Evolutionary conservation across 2,113 vertebrate species (phyloP), one percentile per base, ranked within the genome.

Genomic region (Lathamus discolor): DNA sequence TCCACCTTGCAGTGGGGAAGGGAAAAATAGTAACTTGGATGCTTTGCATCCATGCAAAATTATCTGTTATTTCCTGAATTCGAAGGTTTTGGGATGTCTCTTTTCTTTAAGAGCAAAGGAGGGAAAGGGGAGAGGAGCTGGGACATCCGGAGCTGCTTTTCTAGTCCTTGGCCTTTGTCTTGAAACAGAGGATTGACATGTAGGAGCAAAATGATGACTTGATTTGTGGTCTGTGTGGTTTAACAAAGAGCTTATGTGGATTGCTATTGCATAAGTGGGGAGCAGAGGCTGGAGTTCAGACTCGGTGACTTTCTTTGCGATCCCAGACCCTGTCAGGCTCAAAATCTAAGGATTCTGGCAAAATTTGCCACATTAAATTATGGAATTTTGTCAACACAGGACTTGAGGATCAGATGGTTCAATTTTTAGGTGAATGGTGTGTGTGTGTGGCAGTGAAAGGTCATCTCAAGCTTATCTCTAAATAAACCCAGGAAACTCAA

Each of bases 361-460:
- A 75, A 57, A 28, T 76, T 64, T 64, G 4, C 31, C 25, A 0
- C 7, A 8, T 31, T 17, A 68, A 92, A 55, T 39, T 63, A 2
- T 3, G 12, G 87, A 20, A 57, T 28, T 79, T 49, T 5, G 3
- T 31, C 43, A 27, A 13, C 15, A 13, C 35, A 20, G 75, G 19
- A 49, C 55, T 76, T 9, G 5, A 70, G 61, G 39, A 59, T 84
- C 4, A 2, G 59, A 6, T 1, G 2, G 64, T 54, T 86, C 61
- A n/a, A 43, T 77, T 94, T 92, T 51, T 67, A 24, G 91, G 83
- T 14, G 31, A 84, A 69, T 8, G 10, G 20, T 24, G 75, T 35
- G 92, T 59, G 90, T 88, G 96, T 85, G 92, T 70, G 95, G 86
- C 94, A 93, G 93, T 96, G 94, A 95, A 95, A 95, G 96, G 94